Evolutionary conservation across 1,140 invertebrate species (phyloP).

Genomic region (Drosophila ironensis): DNA sequence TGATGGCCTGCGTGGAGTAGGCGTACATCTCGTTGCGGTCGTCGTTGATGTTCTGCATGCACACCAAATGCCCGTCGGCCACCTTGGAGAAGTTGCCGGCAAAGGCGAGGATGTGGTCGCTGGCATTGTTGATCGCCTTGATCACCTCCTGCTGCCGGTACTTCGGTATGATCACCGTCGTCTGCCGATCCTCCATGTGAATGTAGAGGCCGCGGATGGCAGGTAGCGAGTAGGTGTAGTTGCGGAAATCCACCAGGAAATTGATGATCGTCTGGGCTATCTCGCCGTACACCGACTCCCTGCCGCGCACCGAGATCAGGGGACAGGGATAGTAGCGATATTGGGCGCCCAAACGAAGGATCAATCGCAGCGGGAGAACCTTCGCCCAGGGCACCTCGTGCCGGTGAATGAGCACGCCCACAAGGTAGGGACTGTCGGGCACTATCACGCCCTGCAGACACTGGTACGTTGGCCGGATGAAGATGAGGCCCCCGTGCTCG

Average conservation of each 20-base stretch:
- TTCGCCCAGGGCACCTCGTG: constrained; percentile 95
- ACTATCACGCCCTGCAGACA: constrained; percentile 90
- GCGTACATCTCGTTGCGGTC: constrained; percentile 72
- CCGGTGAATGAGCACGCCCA: constrained; percentile 92
- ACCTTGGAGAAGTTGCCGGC: constrained; percentile 90
- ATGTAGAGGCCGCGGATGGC: constrained; percentile 90
- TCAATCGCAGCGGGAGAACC: constrained; percentile 85
- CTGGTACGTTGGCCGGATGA: constrained; percentile 91
- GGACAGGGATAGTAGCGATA: constrained; percentile 95
- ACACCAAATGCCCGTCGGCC: constrained; percentile 94
- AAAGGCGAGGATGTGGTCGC: constrained; percentile 93
- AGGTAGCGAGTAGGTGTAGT: constrained; percentile 92
- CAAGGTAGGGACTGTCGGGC: constrained; percentile 89
- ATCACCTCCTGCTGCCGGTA: constrained; percentile 93
- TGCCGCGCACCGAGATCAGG: constrained; percentile 89
- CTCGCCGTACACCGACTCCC: constrained; percentile 93
- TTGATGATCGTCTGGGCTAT: constrained; percentile 96
- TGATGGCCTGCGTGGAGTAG: constrained; percentile 93
- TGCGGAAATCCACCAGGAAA: constrained; percentile 93
- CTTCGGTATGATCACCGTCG: constrained; percentile 89
- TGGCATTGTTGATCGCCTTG: constrained; percentile 89
- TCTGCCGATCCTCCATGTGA: constrained; percentile 93
- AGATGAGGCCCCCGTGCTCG: constrained; percentile 93
- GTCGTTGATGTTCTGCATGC: constrained; percentile 88
- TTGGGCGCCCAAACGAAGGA: constrained; percentile 92